Conservation (phyloP, 1,140 invertebrate species). For the Anastrepha obliqua region DNA sequence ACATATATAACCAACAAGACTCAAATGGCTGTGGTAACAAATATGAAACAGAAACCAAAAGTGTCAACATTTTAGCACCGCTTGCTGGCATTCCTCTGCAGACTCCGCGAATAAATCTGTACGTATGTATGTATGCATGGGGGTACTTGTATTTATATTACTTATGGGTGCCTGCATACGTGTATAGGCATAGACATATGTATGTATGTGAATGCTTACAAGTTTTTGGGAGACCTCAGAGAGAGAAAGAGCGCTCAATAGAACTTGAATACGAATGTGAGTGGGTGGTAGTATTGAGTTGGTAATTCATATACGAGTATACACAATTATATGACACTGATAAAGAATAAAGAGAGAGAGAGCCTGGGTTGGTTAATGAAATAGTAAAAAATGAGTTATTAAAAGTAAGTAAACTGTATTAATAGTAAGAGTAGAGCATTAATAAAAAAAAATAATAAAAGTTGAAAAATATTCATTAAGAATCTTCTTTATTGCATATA, state of each 20-base stretch:
- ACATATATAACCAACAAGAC: neutral
- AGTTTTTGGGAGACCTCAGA: neutral
- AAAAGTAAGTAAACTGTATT: too few relatives aligned
- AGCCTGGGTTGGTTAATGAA: slow-evolving; percentile 2
- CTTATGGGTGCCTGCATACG: neutral
- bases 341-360: neutral
- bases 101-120: neutral
- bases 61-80: neutral
- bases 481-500: too few relatives aligned
- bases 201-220: too few relatives aligned
- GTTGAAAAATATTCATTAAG: too few relatives aligned
- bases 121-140: neutral
- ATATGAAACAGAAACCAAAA: neutral
- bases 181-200: too few relatives aligned
- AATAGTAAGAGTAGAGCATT: too few relatives aligned
- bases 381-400: too few relatives aligned
- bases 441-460: too few relatives aligned
- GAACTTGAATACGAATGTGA: neutral
- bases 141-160: neutral
- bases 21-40: neutral
- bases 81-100: neutral
- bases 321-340: too few relatives aligned
- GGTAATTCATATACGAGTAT: neutral
- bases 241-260: neutral
- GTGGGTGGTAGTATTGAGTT: neutral